Evolutionary conservation across 2,888 invertebrate species (phyloP), one percentile per base, ranked within the genome.

Genomic region (Microctonus aethiopoides): DNA sequence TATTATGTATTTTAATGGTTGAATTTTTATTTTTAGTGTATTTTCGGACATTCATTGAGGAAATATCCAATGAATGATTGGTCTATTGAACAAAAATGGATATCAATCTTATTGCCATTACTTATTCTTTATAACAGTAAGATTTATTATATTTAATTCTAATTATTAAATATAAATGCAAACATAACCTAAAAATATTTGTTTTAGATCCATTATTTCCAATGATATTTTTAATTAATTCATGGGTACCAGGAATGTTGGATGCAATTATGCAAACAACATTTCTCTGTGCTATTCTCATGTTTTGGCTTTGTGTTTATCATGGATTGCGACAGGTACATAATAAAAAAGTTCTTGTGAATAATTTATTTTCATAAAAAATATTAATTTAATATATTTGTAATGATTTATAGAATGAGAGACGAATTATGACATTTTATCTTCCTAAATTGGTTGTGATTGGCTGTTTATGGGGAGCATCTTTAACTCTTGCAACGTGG

Each of bases 61-160:
- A 95, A 94, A 84, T 98, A 95, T 87, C 92, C 94, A 0, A 89
- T 95, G 54, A 91, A 93, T 78, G 97, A 98, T 86, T 99, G 98
- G 98, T 96, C 98, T 0, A 96, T 98, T 80, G 99, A 99, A 87
- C 98, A 99, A 85, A 96, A 95, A 86, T 99, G 98, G 98, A 91
- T 98, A 86, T 94, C 96, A 0, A 87, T 95, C 46, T 89, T 98
- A 67, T 88, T 98, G 77, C 97, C 97, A 0, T 87, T 97, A 26
- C 89, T 98, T 11, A 89, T 98, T 75, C 90, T 97, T 20, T 98
- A 97, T 83, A 94, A 99, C 87, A 96, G 98, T 98, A 88, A 91
- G 92, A 62, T 51, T 29, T 56, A n/a, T 57, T 1, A 16, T 20
- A 71, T 61, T 41, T 51, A 52, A 46, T 29, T 41, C 24, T 57